Evolutionary conservation across 2,113 vertebrate genomes (phyloP), one percentile per base, ranked within the genome.

Genomic region (Coracopsis vasa): DNA sequence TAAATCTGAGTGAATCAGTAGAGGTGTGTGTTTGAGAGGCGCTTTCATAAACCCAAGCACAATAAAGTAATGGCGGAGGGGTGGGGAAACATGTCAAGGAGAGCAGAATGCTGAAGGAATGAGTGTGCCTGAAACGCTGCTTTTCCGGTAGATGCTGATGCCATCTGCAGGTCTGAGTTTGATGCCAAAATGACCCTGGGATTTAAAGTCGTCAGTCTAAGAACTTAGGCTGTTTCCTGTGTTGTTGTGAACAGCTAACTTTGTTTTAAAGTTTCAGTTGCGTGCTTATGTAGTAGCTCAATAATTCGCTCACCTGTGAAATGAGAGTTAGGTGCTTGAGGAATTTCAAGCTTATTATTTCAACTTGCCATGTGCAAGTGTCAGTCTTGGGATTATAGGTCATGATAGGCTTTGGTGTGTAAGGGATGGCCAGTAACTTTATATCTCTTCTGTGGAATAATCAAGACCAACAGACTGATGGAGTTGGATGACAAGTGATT

Each of bases 91-190:
- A 37, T 65, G 60, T 50, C 27, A n/a, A 18, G 37, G 39, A 50
- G 23, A 47, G 48, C 42, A 35, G 35, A 67, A 37, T 33, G 37
- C 39, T 33, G 62, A 83, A 65, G 81, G 51, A 90, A 47, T 64
- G 39, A 48, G n/a, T 1, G 13, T 88, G 79, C 62, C 71, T 66
- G 67, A 92, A 86, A 78, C 60, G 45, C 60, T 66, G 0, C 61
- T 84, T 91, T 90, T 92, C 17, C 39, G 73, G n/a, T 60, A 95
- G 94, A 6, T 83, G 80, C 94, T 78, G 93, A 92, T 96, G 95
- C 95, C 94, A 96, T 67, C 94, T 95, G 89, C 96, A 97, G 95
- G 93, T 81, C 80, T 84, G 42, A 84, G 35, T 54, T 62, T 62
- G n/a, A 50, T 78, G 51, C 72, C 54, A 74, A 64, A 90, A 73